These are phyloP conservation scores for Arbacia lixula DNA, from an alignment of 53 echinoderm and acorn worm genomes.

Conservation along the genomic window DNA sequence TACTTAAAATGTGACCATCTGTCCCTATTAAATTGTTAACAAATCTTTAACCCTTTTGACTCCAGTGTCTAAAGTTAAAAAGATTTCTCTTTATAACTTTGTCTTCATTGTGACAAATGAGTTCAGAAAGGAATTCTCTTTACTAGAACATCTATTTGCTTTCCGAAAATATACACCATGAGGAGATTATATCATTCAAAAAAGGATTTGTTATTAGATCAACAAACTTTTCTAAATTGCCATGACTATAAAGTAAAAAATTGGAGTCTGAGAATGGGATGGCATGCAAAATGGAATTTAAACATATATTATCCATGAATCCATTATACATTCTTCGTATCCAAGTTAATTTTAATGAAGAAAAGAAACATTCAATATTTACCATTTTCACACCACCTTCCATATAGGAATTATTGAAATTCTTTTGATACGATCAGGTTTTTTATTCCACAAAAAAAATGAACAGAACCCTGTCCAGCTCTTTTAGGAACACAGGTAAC, in stretches of 20 bases:
- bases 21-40: background rate
- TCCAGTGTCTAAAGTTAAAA: constrained; percentile 20
- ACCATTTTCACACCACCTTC: background rate
- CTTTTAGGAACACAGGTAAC: no score
- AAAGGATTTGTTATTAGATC: background rate
- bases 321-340: background rate
- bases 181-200: background rate
- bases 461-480: no score
- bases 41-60: background rate
- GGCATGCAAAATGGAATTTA: background rate
- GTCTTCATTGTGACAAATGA: constrained; percentile 19
- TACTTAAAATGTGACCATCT: no score
- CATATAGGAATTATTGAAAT: background rate
- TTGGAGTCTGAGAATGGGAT: background rate
- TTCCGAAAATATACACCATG: constrained; percentile 7
- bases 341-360: background rate
- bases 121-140: constrained; percentile 12
- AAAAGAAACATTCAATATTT: background rate
- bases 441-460: no score
- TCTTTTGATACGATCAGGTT: no score
- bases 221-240: background rate
- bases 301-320: background rate
- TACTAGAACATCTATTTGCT: constrained; percentile 17
- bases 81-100: background rate
- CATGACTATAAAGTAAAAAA: constrained; percentile 1